A percentile compares a stretch with the other conserved stretches of the same genome.
Evolutionary conservation across 53 echinoderm and acorn worm species (phyloP).

Genomic region (Hippasteria phrygiana): DNA sequence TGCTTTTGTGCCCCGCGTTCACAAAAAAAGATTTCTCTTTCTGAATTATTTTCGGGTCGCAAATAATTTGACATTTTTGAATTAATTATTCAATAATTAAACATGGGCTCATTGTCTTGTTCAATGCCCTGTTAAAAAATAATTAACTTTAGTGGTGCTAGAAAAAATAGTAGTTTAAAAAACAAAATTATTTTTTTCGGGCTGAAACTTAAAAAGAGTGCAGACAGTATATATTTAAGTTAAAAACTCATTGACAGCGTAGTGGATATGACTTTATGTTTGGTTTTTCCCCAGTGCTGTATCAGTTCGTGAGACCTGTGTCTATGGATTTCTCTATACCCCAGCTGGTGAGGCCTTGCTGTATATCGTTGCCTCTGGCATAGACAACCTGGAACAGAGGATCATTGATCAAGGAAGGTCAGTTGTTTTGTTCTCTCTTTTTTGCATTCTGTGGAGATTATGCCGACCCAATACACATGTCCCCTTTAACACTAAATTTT

Average conservation of each 20-base stretch:
- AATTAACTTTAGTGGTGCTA: no score
- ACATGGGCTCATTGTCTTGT: no score
- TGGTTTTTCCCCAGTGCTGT: slow-evolving; percentile 56
- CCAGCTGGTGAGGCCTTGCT: slow-evolving; percentile 87
- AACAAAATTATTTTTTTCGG: no score
- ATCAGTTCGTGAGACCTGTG: slow-evolving; percentile 79
- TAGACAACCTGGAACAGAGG: slow-evolving; percentile 87
- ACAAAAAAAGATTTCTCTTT: no score
- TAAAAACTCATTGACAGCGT: not conserved
- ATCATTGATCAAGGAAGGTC: slow-evolving; percentile 90
- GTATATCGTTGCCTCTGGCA: slow-evolving; percentile 83
- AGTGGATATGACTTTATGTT: not conserved
- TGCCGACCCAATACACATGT: not conserved
- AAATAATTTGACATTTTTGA: no score
- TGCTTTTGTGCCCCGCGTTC: no score
- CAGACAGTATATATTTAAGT: no score
- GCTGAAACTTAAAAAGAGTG: no score
- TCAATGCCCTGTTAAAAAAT: no score
- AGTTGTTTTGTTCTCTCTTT: slow-evolving; percentile 1
- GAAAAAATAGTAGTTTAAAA: no score
- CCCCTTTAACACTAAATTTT: not conserved
- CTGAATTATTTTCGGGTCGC: no score
- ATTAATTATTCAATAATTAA: no score
- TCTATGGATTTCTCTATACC: slow-evolving; percentile 82
- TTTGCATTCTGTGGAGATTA: not conserved